Percentiles rank a stretch among this genome's conserved stretches.
phyloP scores from a whole-genome alignment of 2,888 invertebrate genomes.

The Pammene fasciana region DNA sequence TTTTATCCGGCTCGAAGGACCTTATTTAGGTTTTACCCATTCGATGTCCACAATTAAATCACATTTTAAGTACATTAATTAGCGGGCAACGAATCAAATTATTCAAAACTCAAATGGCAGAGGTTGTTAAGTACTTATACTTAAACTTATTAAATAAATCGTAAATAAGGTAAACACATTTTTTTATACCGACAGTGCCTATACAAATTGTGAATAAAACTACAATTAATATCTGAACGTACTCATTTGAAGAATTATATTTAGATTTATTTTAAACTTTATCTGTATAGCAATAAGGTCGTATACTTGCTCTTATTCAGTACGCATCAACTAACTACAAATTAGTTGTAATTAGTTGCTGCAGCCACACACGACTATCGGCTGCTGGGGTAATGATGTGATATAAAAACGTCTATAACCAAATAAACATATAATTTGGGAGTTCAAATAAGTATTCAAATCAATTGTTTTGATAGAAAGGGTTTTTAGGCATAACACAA shows the following conservation, averaged over 20 bases:
- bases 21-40: no score
- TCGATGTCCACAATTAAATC: neutral
- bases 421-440: slow-evolving; percentile 69
- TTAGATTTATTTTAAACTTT: neutral
- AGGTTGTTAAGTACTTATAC: neutral
- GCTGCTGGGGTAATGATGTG: slow-evolving; percentile 19
- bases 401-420: slow-evolving; percentile 51
- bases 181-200: no score
- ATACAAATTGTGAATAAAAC: no score
- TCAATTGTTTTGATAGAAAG: slow-evolving; percentile 69
- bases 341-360: slow-evolving; percentile 45
- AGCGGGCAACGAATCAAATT: neutral
- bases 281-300: neutral
- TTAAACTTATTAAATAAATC: no score
- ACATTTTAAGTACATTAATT: neutral
- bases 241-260: no score
- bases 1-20: no score
- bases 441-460: slow-evolving; percentile 72
- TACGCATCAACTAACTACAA: slow-evolving; percentile 52
- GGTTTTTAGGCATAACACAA: slow-evolving; percentile 69
- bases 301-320: neutral
- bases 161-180: no score
- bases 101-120: neutral
- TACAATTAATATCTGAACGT: no score
- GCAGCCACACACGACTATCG: slow-evolving; percentile 63